Percentiles rank a stretch among this genome's conserved stretches.
phyloP scores from a whole-genome alignment of 2,113 vertebrate genomes.

The Ptilonorhynchus violaceus region DNA sequence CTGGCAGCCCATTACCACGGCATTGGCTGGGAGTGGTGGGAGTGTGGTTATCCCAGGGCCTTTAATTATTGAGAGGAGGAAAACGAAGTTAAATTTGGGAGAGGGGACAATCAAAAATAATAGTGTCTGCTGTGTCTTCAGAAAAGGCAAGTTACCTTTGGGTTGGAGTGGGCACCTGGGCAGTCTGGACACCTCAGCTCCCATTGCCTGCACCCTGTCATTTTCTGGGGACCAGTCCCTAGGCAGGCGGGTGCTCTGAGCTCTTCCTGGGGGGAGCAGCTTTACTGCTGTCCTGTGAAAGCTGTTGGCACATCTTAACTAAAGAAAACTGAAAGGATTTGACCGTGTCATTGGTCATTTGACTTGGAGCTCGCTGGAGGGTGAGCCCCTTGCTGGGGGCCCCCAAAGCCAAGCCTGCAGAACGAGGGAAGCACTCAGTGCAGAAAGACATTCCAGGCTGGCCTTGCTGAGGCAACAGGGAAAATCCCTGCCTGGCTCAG shows the following conservation, averaged over 20 bases:
- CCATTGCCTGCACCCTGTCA: background rate
- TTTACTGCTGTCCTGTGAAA: background rate
- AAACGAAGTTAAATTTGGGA: background rate
- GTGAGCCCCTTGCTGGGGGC: background rate
- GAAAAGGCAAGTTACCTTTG: background rate
- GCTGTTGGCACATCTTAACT: background rate
- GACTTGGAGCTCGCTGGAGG: background rate
- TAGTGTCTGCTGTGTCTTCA: background rate
- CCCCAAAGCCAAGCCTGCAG: background rate
- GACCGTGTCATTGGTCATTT: accelerated
- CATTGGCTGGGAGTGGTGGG: background rate
- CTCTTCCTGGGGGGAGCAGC: background rate
- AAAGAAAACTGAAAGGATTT: background rate
- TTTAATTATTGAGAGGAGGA: background rate
- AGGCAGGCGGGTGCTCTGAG: background rate
- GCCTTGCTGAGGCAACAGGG: background rate
- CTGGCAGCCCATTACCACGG: accelerated
- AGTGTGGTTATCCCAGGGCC: background rate
- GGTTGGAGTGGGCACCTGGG: background rate
- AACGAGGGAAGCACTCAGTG: accelerated
- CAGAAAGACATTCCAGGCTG: background rate
- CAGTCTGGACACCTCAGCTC: background rate
- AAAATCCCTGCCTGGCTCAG: background rate
- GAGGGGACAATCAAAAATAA: background rate
- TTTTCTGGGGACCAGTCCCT: background rate